Evolutionary conservation across 92 coral and sea anemone species (phyloP).

Genomic region (Porites lobata): DNA sequence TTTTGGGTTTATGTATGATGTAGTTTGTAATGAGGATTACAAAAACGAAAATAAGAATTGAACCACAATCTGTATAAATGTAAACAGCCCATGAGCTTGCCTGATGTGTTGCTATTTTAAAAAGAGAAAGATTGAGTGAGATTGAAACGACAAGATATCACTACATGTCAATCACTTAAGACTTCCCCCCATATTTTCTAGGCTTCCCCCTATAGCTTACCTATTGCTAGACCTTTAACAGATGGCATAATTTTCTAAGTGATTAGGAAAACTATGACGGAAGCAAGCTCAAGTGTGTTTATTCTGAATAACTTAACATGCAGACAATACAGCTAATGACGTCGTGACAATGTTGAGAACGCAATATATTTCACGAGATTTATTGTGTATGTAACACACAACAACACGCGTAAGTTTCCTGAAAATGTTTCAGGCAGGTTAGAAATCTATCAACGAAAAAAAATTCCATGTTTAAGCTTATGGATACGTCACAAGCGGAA

Average conservation of each 20-base stretch:
- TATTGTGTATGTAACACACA: background rate
- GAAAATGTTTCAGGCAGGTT: background rate
- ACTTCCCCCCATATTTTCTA: background rate
- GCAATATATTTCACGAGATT: background rate
- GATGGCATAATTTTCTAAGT: background rate
- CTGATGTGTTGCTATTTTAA: no score
- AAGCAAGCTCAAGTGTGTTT: background rate
- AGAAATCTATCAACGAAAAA: background rate
- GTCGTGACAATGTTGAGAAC: background rate
- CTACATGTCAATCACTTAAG: background rate
- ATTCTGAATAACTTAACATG: background rate
- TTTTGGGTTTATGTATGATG: background rate
- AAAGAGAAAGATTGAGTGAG: no score
- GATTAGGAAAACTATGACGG: constrained; percentile 8
- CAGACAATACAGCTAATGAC: constrained; percentile 3
- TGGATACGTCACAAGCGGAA: background rate
- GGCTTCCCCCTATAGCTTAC: background rate
- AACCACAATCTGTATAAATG: no score
- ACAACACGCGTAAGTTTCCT: background rate
- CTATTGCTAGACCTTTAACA: background rate
- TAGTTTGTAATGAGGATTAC: background rate
- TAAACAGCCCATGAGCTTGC: no score
- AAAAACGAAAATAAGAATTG: no score
- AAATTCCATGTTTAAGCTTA: background rate
- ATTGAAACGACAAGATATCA: no score